Evolutionary conservation across 2,797 vertebrate species (phyloP).

Genomic region (Enteromius mattozi): DNA sequence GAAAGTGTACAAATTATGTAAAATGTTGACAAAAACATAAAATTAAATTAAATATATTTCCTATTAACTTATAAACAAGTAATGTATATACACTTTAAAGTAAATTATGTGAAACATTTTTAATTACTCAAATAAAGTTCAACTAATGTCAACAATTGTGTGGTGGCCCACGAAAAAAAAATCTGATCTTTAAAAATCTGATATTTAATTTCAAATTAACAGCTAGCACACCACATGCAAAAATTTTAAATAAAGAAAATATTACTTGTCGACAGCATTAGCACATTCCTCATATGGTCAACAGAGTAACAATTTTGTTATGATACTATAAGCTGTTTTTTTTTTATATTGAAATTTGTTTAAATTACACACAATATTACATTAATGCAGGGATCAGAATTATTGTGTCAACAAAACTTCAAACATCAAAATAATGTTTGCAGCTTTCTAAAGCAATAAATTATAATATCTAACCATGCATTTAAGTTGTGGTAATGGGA

Average conservation of each 20-base stretch:
- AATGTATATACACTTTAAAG: too few relatives aligned
- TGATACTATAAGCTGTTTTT: neutral
- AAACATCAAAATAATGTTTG: neutral
- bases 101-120: too few relatives aligned
- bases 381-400: neutral
- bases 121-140: too few relatives aligned
- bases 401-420: neutral
- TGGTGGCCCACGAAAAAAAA: too few relatives aligned
- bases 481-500: neutral
- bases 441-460: neutral
- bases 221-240: neutral
- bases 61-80: too few relatives aligned
- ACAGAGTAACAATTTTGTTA: too few relatives aligned
- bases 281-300: neutral
- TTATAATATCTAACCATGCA: neutral
- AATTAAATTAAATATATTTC: too few relatives aligned
- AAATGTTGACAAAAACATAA: too few relatives aligned
- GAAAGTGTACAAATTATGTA: too few relatives aligned
- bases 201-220: too few relatives aligned
- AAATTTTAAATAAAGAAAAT: neutral
- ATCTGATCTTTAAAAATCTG: too few relatives aligned
- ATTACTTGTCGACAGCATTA: neutral
- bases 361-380: neutral
- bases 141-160: too few relatives aligned
- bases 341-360: neutral